Evolutionary conservation across 1,140 invertebrate genomes (phyloP), one percentile per base, ranked within the genome.

Genomic region (Coenobita brevimanus): DNA sequence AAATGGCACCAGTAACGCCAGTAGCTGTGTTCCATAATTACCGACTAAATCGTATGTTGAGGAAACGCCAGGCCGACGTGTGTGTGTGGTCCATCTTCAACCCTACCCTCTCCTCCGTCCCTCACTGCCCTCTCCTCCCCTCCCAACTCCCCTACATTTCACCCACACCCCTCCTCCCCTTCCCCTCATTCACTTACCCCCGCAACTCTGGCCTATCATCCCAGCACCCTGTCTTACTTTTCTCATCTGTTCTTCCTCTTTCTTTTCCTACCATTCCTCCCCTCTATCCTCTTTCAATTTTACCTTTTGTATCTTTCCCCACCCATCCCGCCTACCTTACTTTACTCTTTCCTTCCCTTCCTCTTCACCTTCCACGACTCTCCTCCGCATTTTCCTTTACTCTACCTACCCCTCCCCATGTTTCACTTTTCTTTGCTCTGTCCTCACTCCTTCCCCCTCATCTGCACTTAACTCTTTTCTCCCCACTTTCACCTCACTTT

Each of bases 1-100:
- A 46, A 76, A 76, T 76, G 73, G 73, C 15, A 43, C 73, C 4
- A 41, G 73, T 76, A 76, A 76, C 73, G 73, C 73, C 73, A 76
- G 73, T 76, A 76, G 73, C 38, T 24, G n/a, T 76, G 73, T 76
- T 43, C 13, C 41, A 43, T 76, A 76, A 76, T 76, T 21, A 76
- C 73, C 33, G 41, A n/a, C 43, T 76, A 76, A 76, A 76, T 76
- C 73, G 50, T 41, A 76, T 43, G 73, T 43, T 24, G 27, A 41
- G 38, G 50, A 76, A 76, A n/a, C 73, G n/a, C 6, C 15, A 38
- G 73, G 50, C 33, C 27, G 38, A 43, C 15, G 6, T 8, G n/a
- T 36, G 36, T 76, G 73, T 76, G 73, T 76, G 73, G 73, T 76
- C 73, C n/a, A 1, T n/a, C n/a, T n/a, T n/a, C n/a, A n/a, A n/a